Base-by-base conservation (phyloP, 2,113 vertebrate genomes). In the Rhipidura dahli region DNA sequence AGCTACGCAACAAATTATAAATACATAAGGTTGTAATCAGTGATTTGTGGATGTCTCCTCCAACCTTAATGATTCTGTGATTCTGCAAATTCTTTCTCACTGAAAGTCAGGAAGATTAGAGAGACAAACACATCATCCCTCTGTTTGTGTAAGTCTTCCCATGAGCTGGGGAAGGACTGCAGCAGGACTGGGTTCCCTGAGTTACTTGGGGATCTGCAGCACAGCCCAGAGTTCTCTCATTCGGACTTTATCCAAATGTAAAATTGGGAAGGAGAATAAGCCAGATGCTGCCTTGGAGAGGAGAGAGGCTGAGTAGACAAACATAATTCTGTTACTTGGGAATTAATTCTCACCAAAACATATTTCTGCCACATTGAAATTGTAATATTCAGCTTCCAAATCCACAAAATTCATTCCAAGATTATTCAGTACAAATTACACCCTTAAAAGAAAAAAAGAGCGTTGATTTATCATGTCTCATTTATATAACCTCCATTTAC, bases 271-370 rank as follows among this genome's bases (percentile, higher is more conserved):
- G 60, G 19, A 85, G 68, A 83, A 85, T 16, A 83, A 92, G 40
- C 80, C 92, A 93, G 79, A 95, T 93, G 85, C 92, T 79, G 7
- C 20, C 64, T 71, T 78, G 95, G 85, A 95, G 72, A 94, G 40
- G 40, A 56, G 8, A 78, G 30, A 61, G 45, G 51, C 53, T 87
- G 60, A 96, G 80, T 24, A 95, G 87, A 95, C 31, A 87, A 92
- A 90, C 65, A 91, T 77, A 84, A 84, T 93, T 96, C 94, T 96
- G 89, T 77, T 85, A 90, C 72, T 87, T 47, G 33, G 79, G 92
- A 96, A 97, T 96, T 96, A 96, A 92, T 93, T 95, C 90, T 87
- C 97, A 96, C 91, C 63, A 93, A 97, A 94, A 96, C 79, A 93
- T 97, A 90, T 91, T 96, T 96, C 89, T 97, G 89, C 90, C 94